Evolutionary conservation across 1,140 invertebrate genomes (phyloP), one percentile per base, ranked within the genome.

Genomic region (Leguminivora glycinivorella): DNA sequence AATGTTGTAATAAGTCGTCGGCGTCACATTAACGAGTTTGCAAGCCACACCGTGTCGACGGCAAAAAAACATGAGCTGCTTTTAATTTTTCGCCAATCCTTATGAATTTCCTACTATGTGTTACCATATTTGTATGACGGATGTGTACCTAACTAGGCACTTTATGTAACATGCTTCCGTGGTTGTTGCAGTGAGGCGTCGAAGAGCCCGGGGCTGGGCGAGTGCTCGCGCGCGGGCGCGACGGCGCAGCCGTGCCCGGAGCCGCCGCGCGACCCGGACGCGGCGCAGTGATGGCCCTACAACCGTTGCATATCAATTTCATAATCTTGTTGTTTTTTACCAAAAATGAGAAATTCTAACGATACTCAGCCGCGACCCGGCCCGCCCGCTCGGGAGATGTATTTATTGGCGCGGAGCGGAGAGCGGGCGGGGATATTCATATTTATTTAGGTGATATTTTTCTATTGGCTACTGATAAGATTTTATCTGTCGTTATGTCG

Each of bases 371-470:
- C 26, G 26, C 56, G 68, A 58, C 70, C 69, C 58, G 31, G 43
- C 52, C 58, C 58, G 67, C 56, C 38, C 70, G 38, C 31, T 60
- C 25, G 38, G 70, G 60, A 71, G 60, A 71, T 71, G 76, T 79
- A 78, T 80, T 78, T 78, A 76, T 76, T 72, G 47, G 73, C 47
- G 70, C 70, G 72, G 22, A 52, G 22, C 76, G 70, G 73, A 71
- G 77, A 68, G 70, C 72, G 69, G 71, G 63, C 77, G 79, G 76
- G 81, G 76, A 83, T 84, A 83, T 82, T 87, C 81, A 87, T 90
- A 89, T 90, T 90, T 88, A 90, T 90, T 90, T 89, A 90, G 87
- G 88, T 89, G 85, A 89, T 90, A 90, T 89, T 90, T 91, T 91
- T 91, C 87, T 91, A 91, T 90, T 88, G 89, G 89, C 89, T 90